Percentiles rank a stretch among this genome's conserved stretches.
Evolutionary conservation across 2,888 invertebrate genomes (phyloP).

Genomic region (Yponomeuta malinellus): DNA sequence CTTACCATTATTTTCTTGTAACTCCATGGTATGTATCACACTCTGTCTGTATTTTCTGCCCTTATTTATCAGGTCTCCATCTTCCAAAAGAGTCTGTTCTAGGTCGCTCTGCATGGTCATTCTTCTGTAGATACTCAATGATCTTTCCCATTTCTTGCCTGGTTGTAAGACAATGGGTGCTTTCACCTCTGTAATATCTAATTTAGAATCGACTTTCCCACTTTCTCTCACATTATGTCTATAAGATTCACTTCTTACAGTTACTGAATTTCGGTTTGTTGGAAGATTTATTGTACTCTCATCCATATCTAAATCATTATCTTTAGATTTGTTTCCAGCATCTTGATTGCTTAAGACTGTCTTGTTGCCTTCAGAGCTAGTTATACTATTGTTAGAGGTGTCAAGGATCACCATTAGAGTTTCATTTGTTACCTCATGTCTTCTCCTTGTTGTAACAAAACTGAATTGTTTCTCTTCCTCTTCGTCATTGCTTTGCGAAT

Average conservation of each 20-base stretch:
- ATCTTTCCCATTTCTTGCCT: slow-evolving; percentile 82
- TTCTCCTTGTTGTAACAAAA: slow-evolving; percentile 62
- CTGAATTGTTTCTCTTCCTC: slow-evolving; percentile 38
- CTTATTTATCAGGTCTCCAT: slow-evolving; percentile 52
- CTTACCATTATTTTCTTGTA: slow-evolving; percentile 11
- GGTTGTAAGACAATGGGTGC: slow-evolving; percentile 71
- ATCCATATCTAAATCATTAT: background rate
- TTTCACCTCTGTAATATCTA: slow-evolving; percentile 29
- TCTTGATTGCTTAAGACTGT: slow-evolving; percentile 20
- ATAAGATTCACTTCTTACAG: background rate
- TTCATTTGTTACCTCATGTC: slow-evolving; percentile 43
- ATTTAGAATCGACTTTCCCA: background rate
- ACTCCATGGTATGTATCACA: slow-evolving; percentile 64
- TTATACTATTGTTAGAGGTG: slow-evolving; percentile 36
- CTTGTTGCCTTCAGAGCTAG: slow-evolving; percentile 32
- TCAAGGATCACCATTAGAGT: slow-evolving; percentile 42
- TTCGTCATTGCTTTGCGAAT: slow-evolving; percentile 21
- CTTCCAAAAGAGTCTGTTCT: slow-evolving; percentile 56
- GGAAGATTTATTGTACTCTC: background rate
- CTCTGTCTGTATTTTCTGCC: slow-evolving; percentile 75
- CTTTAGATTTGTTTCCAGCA: background rate
- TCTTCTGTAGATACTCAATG: slow-evolving; percentile 75
- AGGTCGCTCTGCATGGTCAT: slow-evolving; percentile 58
- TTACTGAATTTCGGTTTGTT: background rate
- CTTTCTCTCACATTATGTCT: background rate